These are phyloP conservation scores for Ophion ellenae DNA, from an alignment of 2,888 invertebrate species.

Conservation along the genomic window DNA sequence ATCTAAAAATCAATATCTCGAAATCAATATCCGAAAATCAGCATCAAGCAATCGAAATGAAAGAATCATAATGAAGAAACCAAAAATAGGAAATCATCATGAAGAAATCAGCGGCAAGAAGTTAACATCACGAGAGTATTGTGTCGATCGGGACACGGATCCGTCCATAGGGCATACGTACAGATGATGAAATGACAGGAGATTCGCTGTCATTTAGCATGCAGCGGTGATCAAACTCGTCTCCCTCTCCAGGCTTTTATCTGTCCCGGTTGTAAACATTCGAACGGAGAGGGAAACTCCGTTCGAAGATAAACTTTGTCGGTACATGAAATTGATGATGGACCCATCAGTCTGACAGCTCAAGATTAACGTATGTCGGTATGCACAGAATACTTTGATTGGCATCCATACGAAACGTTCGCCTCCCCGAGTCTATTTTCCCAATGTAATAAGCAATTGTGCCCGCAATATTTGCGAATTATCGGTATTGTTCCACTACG, in stretches of 20 bases:
- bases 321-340: slow-evolving; percentile 76
- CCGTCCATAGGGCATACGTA: not conserved
- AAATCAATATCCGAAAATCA: not conserved
- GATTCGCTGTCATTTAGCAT: slow-evolving; percentile 20
- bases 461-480: slow-evolving; percentile 36
- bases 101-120: not conserved
- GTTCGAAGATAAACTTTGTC: slow-evolving; percentile 74
- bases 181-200: not conserved
- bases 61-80: not conserved
- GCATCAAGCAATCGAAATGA: not conserved
- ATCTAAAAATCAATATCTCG: no score
- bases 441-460: not conserved
- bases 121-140: not conserved
- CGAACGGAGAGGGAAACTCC: slow-evolving; percentile 74
- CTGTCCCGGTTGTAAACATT: slow-evolving; percentile 70
- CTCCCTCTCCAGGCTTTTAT: slow-evolving; percentile 72
- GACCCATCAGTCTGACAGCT: slow-evolving; percentile 58
- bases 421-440: not conserved
- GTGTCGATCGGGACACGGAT: not conserved
- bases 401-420: slow-evolving; percentile 4
- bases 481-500: slow-evolving; percentile 7
- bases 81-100: not conserved
- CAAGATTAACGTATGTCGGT: slow-evolving; percentile 27
- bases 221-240: not conserved
- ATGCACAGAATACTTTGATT: slow-evolving; percentile 14